These are phyloP conservation scores for Daktulosphaira vitifoliae DNA, from an alignment of 1,140 invertebrate genomes.

Conservation along the genomic window DNA sequence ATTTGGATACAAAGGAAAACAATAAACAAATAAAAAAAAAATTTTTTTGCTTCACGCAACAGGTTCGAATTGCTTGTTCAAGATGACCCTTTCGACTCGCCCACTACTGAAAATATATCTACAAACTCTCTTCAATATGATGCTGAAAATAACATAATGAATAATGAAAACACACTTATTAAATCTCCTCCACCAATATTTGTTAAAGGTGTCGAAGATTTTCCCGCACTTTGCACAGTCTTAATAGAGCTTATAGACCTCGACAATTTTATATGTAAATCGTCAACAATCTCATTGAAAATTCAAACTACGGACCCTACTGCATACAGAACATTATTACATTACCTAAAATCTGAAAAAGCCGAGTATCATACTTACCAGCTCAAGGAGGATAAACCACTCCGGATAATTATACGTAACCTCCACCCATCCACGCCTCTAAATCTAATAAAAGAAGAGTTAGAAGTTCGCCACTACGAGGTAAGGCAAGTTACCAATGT, in stretches of 20 bases:
- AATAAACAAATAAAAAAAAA: neutral
- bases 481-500: neutral
- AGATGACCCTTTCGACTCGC: neutral
- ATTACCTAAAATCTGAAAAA: neutral
- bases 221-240: neutral
- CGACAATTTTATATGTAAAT: neutral
- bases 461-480: neutral
- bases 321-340: neutral
- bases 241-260: neutral
- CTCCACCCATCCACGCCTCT: neutral
- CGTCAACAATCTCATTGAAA: neutral
- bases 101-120: neutral
- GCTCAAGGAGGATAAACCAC: neutral
- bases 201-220: no score
- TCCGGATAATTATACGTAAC: neutral
- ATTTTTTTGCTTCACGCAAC: neutral
- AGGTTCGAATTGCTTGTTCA: conserved; percentile 1
- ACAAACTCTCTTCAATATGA: neutral
- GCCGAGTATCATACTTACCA: neutral
- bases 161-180: neutral
- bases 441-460: neutral
- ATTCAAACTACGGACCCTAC: no score
- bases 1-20: neutral
- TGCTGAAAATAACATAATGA: neutral
- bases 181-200: neutral